Evolutionary conservation across 2,797 vertebrate genomes (phyloP).

Genomic region (Lophotriccus pileatus): DNA sequence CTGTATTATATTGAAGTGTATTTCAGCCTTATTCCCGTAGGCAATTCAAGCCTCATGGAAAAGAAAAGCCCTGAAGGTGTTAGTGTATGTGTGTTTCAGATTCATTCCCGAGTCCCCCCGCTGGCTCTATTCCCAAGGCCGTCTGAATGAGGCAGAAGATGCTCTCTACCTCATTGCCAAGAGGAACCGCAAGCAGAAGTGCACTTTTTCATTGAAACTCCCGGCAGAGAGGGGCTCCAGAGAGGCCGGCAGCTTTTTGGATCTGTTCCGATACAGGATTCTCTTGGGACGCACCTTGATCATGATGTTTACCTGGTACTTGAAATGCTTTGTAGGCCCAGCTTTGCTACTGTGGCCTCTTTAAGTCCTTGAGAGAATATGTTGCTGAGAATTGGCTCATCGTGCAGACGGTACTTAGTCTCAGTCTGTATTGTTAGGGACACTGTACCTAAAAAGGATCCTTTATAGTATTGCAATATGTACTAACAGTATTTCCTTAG

Average conservation of each 20-base stretch:
- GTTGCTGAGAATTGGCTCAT: neutral
- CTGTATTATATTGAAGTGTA: neutral
- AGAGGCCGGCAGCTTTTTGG: constrained; percentile 70
- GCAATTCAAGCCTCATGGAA: neutral
- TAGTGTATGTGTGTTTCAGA: constrained; percentile 58
- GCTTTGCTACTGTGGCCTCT: neutral
- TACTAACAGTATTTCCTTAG: neutral
- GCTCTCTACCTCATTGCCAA: constrained; percentile 76
- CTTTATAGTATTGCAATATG: neutral
- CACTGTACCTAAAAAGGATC: neutral
- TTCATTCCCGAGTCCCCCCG: constrained; percentile 83
- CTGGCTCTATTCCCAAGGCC: constrained; percentile 81
- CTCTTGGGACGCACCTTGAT: constrained; percentile 78
- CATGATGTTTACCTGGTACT: constrained; percentile 83
- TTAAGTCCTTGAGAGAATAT: neutral
- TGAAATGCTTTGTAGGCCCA: neutral
- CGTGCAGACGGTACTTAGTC: neutral
- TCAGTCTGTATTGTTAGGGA: neutral
- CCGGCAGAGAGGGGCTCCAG: constrained; percentile 42
- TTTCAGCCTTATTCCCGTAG: neutral
- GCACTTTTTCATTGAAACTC: constrained; percentile 68
- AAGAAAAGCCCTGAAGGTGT: neutral
- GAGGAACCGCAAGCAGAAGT: constrained; percentile 74
- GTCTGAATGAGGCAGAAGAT: constrained; percentile 75
- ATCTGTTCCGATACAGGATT: constrained; percentile 73